Conservation (phyloP, 2,888 invertebrate species). For the Drosophila borborema region DNA sequence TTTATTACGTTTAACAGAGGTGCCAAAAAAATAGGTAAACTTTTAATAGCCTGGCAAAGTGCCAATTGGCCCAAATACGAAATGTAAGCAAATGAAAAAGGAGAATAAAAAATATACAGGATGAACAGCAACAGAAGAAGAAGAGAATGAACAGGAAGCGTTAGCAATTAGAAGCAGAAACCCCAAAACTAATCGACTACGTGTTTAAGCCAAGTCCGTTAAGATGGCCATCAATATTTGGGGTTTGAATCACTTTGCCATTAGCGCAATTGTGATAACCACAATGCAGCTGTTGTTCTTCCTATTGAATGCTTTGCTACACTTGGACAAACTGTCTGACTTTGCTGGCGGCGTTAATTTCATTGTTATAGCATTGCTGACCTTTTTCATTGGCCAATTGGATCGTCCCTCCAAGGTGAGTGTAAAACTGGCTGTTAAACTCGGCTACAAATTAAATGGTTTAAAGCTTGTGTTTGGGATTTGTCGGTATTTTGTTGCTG, state of each 20-base stretch:
- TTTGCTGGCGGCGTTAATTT: conserved; percentile 97
- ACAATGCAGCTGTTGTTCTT: conserved; percentile 95
- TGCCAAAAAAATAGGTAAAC: conserved; percentile 25
- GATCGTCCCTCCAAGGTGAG: conserved; percentile 88
- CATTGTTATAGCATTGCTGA: conserved; percentile 93
- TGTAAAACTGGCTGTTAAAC: conserved; percentile 24
- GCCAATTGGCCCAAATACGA: conserved; percentile 4
- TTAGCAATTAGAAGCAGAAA: not conserved
- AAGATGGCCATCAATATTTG: conserved; percentile 86
- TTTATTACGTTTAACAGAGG: conserved; percentile 47
- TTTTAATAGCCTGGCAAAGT: conserved; percentile 7
- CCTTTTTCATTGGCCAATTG: conserved; percentile 94
- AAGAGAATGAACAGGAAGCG: conserved; percentile 5
- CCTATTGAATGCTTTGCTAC: conserved; percentile 92
- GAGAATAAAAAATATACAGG: not conserved
- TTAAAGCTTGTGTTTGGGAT: conserved; percentile 13
- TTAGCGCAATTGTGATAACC: conserved; percentile 94
- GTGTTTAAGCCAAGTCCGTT: not conserved
- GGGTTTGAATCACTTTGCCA: conserved; percentile 93
- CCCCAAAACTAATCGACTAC: not conserved
- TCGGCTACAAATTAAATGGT: conserved; percentile 29
- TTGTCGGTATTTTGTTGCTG: conserved; percentile 47
- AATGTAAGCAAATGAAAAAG: conserved; percentile 5
- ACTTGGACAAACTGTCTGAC: conserved; percentile 96
- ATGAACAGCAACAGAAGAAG: conserved; percentile 7